Percentiles rank a stretch among this genome's conserved stretches.
These are phyloP conservation scores for Dolichopus griseipennis DNA, from an alignment of 2,888 invertebrate genomes.

Conservation along the genomic window DNA sequence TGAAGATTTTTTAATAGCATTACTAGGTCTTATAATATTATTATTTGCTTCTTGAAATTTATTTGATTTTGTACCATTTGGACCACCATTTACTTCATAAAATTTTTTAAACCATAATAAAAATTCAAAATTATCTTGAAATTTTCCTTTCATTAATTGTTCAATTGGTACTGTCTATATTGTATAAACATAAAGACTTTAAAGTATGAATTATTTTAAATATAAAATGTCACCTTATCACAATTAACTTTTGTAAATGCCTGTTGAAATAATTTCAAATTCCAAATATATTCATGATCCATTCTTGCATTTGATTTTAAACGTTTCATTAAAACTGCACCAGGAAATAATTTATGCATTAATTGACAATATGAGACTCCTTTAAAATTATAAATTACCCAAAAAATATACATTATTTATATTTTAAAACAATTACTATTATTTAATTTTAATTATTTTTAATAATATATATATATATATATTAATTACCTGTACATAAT, in stretches of 20 bases:
- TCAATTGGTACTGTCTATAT: not conserved
- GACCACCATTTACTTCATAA: not conserved
- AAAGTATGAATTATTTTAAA: not conserved
- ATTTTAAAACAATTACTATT: not conserved
- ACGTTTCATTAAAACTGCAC: constrained; percentile 12
- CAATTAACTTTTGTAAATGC: not conserved
- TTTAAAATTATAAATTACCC: not conserved
- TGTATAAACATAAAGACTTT: not conserved
- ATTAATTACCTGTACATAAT: constrained; percentile 11
- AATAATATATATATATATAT: too few species aligned
- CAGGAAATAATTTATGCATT: constrained; percentile 10
- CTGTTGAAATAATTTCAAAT: constrained; percentile 1
- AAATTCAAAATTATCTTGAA: constrained; percentile 9
- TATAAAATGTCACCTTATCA: not conserved
- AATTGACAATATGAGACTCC: constrained; percentile 13
- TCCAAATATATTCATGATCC: constrained; percentile 13
- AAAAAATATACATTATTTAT: not conserved
- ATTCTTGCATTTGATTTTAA: constrained; percentile 12
- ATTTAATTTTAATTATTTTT: not conserved
- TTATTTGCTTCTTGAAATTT: not conserved
- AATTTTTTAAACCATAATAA: constrained; percentile 8
- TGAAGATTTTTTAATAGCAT: not conserved
- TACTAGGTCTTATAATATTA: not conserved
- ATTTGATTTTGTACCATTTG: not conserved
- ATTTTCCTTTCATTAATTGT: constrained; percentile 3